Percentiles rank a stretch among this genome's conserved stretches.
phyloP scores from a whole-genome alignment of 2,797 vertebrate genomes.

The Syndactyla subalaris region DNA sequence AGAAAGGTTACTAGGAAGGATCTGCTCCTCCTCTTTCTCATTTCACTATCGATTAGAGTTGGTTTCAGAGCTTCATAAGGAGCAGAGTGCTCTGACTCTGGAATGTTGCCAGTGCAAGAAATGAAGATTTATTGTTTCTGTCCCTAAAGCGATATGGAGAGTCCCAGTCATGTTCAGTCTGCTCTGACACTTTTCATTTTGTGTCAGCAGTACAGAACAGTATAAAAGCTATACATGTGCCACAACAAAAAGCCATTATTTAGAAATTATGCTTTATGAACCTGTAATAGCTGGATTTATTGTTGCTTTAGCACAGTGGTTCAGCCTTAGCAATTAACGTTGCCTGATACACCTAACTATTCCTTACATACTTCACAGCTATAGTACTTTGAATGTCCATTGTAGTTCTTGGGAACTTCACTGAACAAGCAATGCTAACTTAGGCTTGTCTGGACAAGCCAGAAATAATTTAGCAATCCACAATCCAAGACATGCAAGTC shows the following conservation, averaged over 20 bases:
- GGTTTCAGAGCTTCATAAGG: not conserved
- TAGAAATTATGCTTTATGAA: not conserved
- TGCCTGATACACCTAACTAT: not conserved
- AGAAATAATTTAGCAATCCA: not conserved
- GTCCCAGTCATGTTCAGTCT: not conserved
- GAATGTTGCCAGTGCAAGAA: not conserved
- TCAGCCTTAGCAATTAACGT: not conserved
- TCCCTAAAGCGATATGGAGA: rapidly evolving
- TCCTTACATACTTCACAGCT: not conserved
- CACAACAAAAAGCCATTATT: not conserved
- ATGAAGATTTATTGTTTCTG: not conserved
- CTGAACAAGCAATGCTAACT: not conserved
- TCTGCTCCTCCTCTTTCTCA: not conserved
- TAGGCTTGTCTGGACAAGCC: not conserved
- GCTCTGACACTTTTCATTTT: not conserved
- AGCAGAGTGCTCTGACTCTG: not conserved
- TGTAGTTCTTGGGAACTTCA: not conserved
- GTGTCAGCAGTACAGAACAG: not conserved
- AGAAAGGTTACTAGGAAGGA: not conserved
- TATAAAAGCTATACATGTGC: not conserved
- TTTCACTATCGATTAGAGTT: not conserved
- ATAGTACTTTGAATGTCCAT: not conserved
- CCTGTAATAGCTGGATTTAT: not conserved
- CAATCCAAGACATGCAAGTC: not conserved
- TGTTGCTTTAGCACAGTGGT: not conserved